These are phyloP conservation scores for Drosophila mojavensis DNA, from an alignment of 1,140 invertebrate genomes.

Conservation along the genomic window DNA sequence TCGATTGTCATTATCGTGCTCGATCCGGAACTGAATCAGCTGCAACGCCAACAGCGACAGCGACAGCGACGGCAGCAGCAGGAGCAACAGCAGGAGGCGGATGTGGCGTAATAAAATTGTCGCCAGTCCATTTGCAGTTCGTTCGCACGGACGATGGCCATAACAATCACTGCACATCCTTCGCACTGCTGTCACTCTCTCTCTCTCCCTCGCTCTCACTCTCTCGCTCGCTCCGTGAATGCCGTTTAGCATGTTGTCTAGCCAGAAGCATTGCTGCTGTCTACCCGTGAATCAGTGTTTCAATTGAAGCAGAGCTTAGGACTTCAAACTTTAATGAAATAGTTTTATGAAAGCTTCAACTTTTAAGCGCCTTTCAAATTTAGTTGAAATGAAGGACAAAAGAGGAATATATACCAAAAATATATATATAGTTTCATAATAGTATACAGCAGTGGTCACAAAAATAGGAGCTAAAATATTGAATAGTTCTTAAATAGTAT, in stretches of 20 bases:
- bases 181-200: neutral
- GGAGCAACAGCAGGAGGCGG: neutral
- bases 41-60: neutral
- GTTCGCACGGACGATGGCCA: slow-evolving; percentile 23
- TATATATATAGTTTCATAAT: too few relatives aligned
- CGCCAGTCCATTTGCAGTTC: slow-evolving; percentile 10
- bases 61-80: neutral
- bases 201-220: neutral
- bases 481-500: too few relatives aligned
- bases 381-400: too few relatives aligned
- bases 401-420: too few relatives aligned
- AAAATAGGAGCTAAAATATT: too few relatives aligned
- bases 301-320: too few relatives aligned
- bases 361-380: too few relatives aligned
- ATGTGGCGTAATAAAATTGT: slow-evolving; percentile 15
- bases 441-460: too few relatives aligned
- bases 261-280: too few relatives aligned
- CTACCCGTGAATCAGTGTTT: too few relatives aligned
- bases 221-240: neutral
- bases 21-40: slow-evolving; percentile 15
- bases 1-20: slow-evolving; percentile 30
- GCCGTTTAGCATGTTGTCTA: slow-evolving; percentile 6
- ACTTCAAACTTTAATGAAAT: too few relatives aligned
- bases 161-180: slow-evolving; percentile 21
- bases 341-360: too few relatives aligned